phyloP scores from a whole-genome alignment of 2,888 invertebrate genomes.

The Oxytorus armatus region DNA sequence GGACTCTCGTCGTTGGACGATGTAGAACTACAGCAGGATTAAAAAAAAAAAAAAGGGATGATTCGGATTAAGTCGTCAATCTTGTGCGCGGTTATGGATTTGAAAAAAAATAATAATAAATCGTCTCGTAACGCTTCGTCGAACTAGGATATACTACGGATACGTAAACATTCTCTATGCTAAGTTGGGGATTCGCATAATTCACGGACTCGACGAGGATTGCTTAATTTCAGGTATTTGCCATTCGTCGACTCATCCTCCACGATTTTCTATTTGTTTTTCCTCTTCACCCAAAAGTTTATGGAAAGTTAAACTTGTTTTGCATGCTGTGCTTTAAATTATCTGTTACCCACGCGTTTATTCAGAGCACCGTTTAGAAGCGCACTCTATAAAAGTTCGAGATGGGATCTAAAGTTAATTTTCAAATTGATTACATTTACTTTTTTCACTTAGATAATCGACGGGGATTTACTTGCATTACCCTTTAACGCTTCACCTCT shows the following conservation, averaged over 20 bases:
- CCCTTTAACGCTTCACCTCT: conserved; percentile 50
- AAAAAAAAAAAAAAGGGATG: conserved; percentile 31
- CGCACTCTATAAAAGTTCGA: conserved; percentile 30
- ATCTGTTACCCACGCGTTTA: conserved; percentile 31
- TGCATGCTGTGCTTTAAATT: conserved; percentile 57
- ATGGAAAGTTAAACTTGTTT: conserved; percentile 5
- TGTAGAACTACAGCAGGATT: conserved; percentile 47
- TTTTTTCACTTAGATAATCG: conserved; percentile 20
- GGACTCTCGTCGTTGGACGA: conserved; percentile 54
- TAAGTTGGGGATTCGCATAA: conserved; percentile 59
- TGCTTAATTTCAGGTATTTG: conserved; percentile 68
- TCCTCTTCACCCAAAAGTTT: conserved; percentile 4
- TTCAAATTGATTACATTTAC: conserved; percentile 6
- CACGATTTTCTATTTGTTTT: no score
- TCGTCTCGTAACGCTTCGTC: conserved; percentile 30
- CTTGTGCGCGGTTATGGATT: conserved; percentile 46
- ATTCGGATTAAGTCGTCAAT: conserved; percentile 53
- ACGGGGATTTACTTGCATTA: conserved; percentile 41
- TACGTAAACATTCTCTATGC: conserved; percentile 48
- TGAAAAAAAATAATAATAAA: conserved; percentile 26
- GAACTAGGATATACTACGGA: conserved; percentile 57
- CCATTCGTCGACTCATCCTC: conserved; percentile 52
- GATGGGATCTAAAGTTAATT: not conserved
- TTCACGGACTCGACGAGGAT: conserved; percentile 59
- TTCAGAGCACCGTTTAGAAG: conserved; percentile 46